phyloP scores from a whole-genome alignment of 2,888 invertebrate species.

The Cerastoderma edule region DNA sequence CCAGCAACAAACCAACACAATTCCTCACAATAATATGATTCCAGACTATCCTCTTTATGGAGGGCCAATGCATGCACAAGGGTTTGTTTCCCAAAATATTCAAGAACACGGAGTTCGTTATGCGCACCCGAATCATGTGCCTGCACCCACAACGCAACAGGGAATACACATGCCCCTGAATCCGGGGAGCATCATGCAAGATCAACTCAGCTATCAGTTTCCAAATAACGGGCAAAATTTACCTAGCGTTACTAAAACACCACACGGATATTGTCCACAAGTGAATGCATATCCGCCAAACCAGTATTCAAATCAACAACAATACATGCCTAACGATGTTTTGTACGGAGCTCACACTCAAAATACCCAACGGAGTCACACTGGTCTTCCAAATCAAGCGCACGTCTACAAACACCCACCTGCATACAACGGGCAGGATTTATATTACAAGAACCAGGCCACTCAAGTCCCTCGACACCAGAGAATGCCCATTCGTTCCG shows the following conservation, averaged over 20 bases:
- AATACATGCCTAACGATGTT: neutral
- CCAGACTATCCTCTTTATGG: no score
- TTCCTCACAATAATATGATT: no score
- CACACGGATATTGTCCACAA: neutral
- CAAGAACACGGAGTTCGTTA: neutral
- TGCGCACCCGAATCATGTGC: neutral
- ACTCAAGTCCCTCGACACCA: neutral
- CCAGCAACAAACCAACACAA: constrained; percentile 2
- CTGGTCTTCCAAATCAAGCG: no score
- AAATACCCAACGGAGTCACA: no score
- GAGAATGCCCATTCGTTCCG: neutral
- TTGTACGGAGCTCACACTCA: no score
- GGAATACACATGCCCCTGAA: neutral
- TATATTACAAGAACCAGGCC: neutral
- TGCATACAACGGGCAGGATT: neutral
- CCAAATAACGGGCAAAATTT: neutral
- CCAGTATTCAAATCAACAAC: neutral
- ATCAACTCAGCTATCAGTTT: neutral
- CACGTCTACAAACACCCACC: no score
- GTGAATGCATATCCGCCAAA: neutral
- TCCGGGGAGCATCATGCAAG: neutral
- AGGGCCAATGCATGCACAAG: neutral
- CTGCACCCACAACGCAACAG: neutral
- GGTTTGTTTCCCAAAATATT: neutral
- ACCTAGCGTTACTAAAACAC: no score